Percentiles rank a stretch among this genome's conserved stretches.
These are phyloP conservation scores for Pipistrellus pygmaeus DNA, from an alignment of 2,797 vertebrate genomes.

Conservation along the genomic window DNA sequence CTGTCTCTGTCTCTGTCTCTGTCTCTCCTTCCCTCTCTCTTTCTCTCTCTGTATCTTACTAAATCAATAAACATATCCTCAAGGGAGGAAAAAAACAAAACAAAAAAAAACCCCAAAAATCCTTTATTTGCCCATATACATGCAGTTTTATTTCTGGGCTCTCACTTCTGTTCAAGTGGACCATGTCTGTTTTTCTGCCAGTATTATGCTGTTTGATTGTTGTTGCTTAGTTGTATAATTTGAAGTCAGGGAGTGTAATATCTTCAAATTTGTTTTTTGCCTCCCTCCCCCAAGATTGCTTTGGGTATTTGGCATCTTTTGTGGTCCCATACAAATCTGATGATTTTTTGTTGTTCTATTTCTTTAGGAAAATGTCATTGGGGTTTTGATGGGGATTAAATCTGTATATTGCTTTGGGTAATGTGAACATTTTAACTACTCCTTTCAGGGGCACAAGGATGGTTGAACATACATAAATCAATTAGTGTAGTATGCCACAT, in stretches of 20 bases:
- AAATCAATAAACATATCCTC: background rate
- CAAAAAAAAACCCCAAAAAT: background rate
- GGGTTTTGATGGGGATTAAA: background rate
- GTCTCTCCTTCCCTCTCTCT: accelerated
- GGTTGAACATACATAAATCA: background rate
- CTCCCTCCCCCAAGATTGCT: background rate
- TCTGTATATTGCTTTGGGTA: background rate
- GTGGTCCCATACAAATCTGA: background rate
- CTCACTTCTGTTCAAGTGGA: background rate
- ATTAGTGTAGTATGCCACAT: background rate
- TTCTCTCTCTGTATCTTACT: too few species aligned
- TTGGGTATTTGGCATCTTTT: background rate
- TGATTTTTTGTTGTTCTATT: background rate
- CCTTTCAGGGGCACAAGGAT: background rate
- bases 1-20: too few species aligned
- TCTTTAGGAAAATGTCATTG: background rate
- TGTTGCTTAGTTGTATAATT: background rate
- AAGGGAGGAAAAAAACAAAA: background rate
- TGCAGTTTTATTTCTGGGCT: background rate
- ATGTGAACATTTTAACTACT: background rate
- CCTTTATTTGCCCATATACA: background rate
- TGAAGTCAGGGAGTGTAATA: background rate
- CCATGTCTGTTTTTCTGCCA: background rate
- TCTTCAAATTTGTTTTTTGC: background rate
- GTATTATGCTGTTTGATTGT: background rate